Base-by-base conservation (phyloP, 2,113 vertebrate genomes). In the Gymnocephalus cernua region DNA sequence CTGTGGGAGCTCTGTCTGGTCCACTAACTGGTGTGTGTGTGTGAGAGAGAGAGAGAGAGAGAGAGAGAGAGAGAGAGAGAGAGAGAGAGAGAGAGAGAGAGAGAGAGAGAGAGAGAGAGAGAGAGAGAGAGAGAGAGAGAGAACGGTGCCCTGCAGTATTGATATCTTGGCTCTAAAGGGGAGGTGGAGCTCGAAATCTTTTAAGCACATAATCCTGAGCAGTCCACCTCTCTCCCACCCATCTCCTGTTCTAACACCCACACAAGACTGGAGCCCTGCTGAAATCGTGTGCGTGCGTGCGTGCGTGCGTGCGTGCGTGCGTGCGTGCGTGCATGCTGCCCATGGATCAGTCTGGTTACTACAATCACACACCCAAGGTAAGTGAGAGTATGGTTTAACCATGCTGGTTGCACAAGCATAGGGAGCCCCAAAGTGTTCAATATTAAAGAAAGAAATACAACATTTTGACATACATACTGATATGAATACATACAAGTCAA, bases 131-230 rank as follows among this genome's bases (percentile, higher is more conserved):
- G n/a, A n/a, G n/a, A n/a, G n/a, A n/a, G n/a, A n/a, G n/a, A n/a
- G n/a, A n/a, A n/a, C n/a, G n/a, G n/a, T 23, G 69, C 57, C 75
- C 83, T 72, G 41, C 59, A 74, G 82, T 85, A 86, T 80, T 77
- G 79, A 89, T 86, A 86, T 84, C 66, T 85, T 79, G 64, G 58
- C 14, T 54, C 74, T 68, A 58, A 53, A 63, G 68, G 65, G 77
- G 64, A 89, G 85, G 89, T 51, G 83, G 80, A 91, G 79, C 62
- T 64, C 74, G 74, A 82, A 84, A 76, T 91, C 87, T 90, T 84
- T 87, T 89, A 93, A 93, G 91, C 78, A 86, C 73, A 85, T 93
- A 93, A 93, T 90, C 89, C 88, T 25, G 32, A 66, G 59, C 77
- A 76, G 1, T 80, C 70, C 79, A 63, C 77, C 66, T 50, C 67